phyloP scores from a whole-genome alignment of 2,888 invertebrate species.

The Podabrus alpinus region DNA sequence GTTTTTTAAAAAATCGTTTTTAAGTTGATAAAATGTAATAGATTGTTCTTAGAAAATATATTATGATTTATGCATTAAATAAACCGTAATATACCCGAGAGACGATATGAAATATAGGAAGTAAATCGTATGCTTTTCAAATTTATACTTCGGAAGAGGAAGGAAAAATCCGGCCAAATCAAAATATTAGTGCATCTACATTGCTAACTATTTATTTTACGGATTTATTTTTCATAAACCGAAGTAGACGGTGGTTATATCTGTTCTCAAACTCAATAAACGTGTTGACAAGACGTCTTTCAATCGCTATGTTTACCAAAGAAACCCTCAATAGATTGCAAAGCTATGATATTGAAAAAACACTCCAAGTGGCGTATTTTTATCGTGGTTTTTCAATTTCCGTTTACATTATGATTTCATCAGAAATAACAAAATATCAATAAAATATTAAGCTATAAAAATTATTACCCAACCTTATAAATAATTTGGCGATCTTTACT shows the following conservation, averaged over 20 bases:
- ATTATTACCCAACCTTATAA: background rate
- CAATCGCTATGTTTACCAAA: conserved; percentile 43
- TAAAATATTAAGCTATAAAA: background rate
- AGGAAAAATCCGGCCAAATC: background rate
- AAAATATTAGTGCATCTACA: conserved; percentile 2
- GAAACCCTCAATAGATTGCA: conserved; percentile 40
- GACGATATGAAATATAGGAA: background rate
- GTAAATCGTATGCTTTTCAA: background rate
- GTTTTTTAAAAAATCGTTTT: background rate
- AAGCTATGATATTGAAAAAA: conserved; percentile 37
- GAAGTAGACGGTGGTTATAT: conserved; percentile 43
- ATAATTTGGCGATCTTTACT: background rate
- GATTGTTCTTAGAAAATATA: background rate
- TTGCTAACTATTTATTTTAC: conserved; percentile 41
- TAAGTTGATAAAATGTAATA: conserved; percentile 2
- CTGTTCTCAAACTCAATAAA: conserved; percentile 46
- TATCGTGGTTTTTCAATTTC: conserved; percentile 33
- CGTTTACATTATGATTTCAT: conserved; percentile 20
- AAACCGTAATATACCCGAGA: background rate
- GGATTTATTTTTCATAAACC: conserved; percentile 52
- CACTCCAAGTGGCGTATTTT: conserved; percentile 30
- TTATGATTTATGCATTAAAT: background rate
- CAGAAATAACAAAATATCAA: conserved; percentile 15
- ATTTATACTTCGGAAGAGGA: background rate
- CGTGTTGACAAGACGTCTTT: conserved; percentile 46